Evolutionary conservation across 2,113 vertebrate species (phyloP).

Genomic region (Baryphthengus martii): DNA sequence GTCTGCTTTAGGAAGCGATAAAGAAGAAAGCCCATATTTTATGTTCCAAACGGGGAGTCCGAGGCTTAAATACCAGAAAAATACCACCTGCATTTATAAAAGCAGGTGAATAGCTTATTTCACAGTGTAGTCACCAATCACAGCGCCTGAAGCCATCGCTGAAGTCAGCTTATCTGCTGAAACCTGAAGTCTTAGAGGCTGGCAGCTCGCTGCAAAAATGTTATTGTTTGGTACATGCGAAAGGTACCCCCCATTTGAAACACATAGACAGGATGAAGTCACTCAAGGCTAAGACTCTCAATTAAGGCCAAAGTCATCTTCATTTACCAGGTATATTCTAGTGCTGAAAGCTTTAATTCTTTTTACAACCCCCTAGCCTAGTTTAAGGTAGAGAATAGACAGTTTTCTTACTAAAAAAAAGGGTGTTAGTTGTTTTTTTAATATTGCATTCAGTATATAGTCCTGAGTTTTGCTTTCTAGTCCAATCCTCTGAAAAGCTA

Average conservation of each 20-base stretch:
- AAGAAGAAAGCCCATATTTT: background rate
- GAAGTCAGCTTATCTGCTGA: background rate
- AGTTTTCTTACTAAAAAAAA: too few species aligned
- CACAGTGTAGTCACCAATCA: background rate
- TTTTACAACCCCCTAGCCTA: too few species aligned
- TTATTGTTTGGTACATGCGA: background rate
- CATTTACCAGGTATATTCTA: background rate
- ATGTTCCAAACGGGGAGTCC: background rate
- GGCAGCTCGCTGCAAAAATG: background rate
- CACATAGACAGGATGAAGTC: background rate
- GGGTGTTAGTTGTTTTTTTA: too few species aligned
- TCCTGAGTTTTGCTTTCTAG: too few species aligned
- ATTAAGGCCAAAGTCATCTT: background rate
- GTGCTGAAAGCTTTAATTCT: too few species aligned
- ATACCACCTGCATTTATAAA: background rate
- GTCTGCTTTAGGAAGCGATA: background rate
- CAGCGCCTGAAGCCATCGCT: background rate
- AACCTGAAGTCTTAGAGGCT: background rate
- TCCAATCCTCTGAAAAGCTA: background rate
- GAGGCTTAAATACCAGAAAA: background rate
- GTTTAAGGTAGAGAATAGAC: too few species aligned
- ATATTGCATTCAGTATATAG: too few species aligned
- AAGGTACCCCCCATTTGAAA: background rate
- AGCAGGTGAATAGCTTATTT: background rate
- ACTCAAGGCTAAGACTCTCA: background rate